phyloP scores from a whole-genome alignment of 2,797 vertebrate genomes.

The Clarias platycephalus region DNA sequence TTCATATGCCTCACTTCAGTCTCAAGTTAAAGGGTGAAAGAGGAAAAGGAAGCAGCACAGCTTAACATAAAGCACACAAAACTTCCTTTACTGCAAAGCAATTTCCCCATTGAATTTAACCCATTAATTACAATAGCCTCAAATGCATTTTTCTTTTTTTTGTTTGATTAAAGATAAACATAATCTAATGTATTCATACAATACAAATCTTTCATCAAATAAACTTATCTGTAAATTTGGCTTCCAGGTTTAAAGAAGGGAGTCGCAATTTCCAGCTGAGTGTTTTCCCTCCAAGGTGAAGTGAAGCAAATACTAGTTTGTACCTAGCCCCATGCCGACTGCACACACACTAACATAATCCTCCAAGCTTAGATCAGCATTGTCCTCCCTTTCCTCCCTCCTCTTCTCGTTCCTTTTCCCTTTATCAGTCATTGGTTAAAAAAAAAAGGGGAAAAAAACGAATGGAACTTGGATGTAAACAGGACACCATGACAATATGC shows the following conservation, averaged over 20 bases:
- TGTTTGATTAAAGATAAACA: background rate
- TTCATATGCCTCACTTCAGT: constrained; percentile 33
- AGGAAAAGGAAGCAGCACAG: constrained; percentile 57
- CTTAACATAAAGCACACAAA: constrained; percentile 53
- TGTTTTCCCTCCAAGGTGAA: constrained; percentile 17
- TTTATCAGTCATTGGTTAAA: constrained; percentile 43
- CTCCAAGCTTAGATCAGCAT: constrained; percentile 2
- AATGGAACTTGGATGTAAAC: constrained; percentile 33
- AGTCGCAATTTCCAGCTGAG: constrained; percentile 19
- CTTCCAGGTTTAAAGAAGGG: constrained; percentile 23
- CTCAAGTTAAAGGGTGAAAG: constrained; percentile 52
- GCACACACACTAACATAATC: constrained; percentile 8
- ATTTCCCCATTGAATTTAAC: constrained; percentile 50
- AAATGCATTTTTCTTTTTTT: background rate
- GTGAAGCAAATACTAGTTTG: constrained; percentile 29
- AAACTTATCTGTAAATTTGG: constrained; percentile 42
- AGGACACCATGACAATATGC: constrained; percentile 38
- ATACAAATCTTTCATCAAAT: background rate
- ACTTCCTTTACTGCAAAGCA: constrained; percentile 53
- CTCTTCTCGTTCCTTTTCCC: constrained; percentile 14
- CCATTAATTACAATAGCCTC: background rate
- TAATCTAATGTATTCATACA: background rate
- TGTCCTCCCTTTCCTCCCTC: constrained; percentile 27
- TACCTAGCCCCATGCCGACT: constrained; percentile 22
- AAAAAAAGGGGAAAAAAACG: background rate